Base-by-base conservation (phyloP, 1,140 invertebrate species). In the Pogonus chalceus region DNA sequence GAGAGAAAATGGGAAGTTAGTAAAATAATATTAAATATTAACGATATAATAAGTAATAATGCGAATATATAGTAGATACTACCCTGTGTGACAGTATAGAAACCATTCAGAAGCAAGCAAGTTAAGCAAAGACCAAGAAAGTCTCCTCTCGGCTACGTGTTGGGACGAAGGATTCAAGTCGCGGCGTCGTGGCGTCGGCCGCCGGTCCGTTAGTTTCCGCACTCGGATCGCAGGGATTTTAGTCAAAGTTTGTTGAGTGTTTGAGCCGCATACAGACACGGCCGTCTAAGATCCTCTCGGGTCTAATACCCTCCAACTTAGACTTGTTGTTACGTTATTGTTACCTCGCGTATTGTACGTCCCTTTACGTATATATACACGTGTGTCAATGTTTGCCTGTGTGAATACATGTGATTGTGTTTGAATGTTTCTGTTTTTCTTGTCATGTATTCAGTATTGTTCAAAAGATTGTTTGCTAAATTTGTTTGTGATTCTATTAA, bases 311-410 rank as follows among this genome's bases (percentile, higher is more conserved):
- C 18, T 9, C 37, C 37, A 43, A 43, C 37, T 43, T 43, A 18
- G 37, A 43, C 37, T 43, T 43, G 37, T 43, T 43, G 37, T 43
- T 43, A 4, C 37, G 18, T 43, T 43, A 43, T 43, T 43, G 37
- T 43, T 43, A 43, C 37, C 37, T 43, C 37, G 37, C 37, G 37
- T 43, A 43, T 43, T 43, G 26, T 43, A 16, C 18, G 37, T 31
- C 37, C 7, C 18, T 43, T n/a, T n/a, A n/a, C n/a, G n/a, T n/a
- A n/a, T n/a, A n/a, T n/a, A n/a, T n/a, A n/a, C n/a, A n/a, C n/a
- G n/a, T n/a, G 18, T 43, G 37, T 43, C 3, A 3, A 43, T 12
- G 37, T 12, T 10, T 18, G 18, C 37, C 3, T 10, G 37, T 43
- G 26, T 7, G 26, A 7, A 14, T 31, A 14, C 14, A 31, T 31